Percentiles rank a stretch among this genome's conserved stretches.
Evolutionary conservation across 1,140 invertebrate genomes (phyloP).

Genomic region (Eriocheir sinensis): DNA sequence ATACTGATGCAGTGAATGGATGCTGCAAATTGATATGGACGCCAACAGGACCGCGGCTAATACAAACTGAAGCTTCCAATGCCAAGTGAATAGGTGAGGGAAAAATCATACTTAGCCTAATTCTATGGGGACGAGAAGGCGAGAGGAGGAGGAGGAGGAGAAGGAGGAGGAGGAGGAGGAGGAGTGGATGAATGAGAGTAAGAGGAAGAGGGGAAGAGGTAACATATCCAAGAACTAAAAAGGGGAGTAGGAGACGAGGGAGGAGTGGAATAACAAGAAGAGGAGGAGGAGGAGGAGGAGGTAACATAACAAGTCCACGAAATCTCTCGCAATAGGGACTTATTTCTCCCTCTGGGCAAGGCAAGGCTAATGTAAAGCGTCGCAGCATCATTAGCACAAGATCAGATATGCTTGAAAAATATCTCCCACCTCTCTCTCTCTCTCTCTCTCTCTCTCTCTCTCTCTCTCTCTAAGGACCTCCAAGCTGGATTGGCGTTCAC

Average conservation of each 20-base stretch:
- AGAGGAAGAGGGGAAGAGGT: not conserved
- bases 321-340: no score
- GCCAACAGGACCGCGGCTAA: not conserved
- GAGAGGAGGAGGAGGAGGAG: not conserved
- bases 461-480: no score
- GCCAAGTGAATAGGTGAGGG: not conserved
- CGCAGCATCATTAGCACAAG: no score
- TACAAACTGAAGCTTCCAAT: constrained; percentile 23
- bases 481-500: no score
- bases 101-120: not conserved
- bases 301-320: no score
- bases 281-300: not conserved
- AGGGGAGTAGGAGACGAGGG: no score
- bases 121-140: not conserved
- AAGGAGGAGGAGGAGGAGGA: not conserved
- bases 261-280: not conserved
- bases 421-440: not conserved
- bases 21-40: constrained; percentile 32
- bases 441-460: not conserved
- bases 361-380: no score
- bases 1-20: constrained; percentile 31
- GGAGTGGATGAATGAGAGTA: not conserved
- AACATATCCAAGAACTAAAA: not conserved
- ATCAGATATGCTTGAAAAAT: no score
- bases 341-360: no score